A percentile compares a stretch with the other conserved stretches of the same genome.
Evolutionary conservation across 2,797 vertebrate genomes (phyloP).

Genomic region (Darevskia nairensis): DNA sequence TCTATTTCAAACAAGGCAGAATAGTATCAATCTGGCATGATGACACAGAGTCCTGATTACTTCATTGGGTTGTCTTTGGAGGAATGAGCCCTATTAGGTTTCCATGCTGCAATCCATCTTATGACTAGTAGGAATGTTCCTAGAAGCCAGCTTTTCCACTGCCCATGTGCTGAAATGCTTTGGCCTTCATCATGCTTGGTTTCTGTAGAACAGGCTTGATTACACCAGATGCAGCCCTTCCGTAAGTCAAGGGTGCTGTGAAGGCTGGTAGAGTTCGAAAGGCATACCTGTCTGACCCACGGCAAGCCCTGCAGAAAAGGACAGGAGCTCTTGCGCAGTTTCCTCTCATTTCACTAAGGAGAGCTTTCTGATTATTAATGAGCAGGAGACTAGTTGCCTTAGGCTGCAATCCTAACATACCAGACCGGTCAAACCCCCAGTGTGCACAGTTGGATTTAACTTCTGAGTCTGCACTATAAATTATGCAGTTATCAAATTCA

Average conservation of each 20-base stretch:
- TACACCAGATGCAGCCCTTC: not conserved
- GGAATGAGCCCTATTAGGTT: slow-evolving; percentile 1
- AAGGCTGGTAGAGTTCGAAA: too few species aligned
- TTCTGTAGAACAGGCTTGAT: not conserved
- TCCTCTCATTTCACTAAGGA: not conserved
- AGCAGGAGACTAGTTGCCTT: not conserved
- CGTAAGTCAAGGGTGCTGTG: not conserved
- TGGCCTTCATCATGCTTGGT: not conserved
- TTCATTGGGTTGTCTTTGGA: not conserved
- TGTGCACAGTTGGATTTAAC: not conserved
- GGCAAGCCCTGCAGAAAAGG: not conserved
- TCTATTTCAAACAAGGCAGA: not conserved
- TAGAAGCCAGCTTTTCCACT: not conserved
- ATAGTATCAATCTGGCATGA: too few species aligned
- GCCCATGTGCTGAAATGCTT: not conserved
- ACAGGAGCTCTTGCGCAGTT: not conserved
- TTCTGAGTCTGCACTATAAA: not conserved
- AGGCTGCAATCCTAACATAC: not conserved
- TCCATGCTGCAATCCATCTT: not conserved
- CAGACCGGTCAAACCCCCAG: not conserved
- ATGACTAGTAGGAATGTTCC: not conserved
- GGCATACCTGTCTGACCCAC: not conserved
- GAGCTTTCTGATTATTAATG: not conserved
- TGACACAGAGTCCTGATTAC: not conserved
- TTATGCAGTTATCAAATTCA: not conserved